Evolutionary conservation across 2,113 vertebrate species (phyloP), one percentile per base, ranked within the genome.

Genomic region (Vimba vimba): DNA sequence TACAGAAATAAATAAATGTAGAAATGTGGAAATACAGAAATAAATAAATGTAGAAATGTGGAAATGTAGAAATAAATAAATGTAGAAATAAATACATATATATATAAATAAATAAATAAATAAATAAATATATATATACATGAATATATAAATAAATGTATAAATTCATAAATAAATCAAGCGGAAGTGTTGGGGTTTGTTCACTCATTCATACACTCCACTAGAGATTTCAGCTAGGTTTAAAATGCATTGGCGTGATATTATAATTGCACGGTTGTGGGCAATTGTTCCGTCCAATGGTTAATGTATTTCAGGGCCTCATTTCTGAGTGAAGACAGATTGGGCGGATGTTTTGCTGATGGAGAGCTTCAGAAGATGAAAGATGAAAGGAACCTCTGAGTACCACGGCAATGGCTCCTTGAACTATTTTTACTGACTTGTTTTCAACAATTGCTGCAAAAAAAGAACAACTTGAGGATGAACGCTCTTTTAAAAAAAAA

Each of bases 381-480:
- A 93, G 92, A 94, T 94, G 91, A 94, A 94, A 95, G 92, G 90
- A 89, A 91, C 89, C 91, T 93, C 89, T 85, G 87, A 91, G 91
- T 91, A 92, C 69, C 27, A 59, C 91, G 91, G 90, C 91, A 90
- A 89, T 88, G 90, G 86, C 88, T 91, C 92, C 94, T 94, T 94
- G 90, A 93, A 94, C 91, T 91, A 90, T 93, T 94, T 93, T 91
- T 92, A 91, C 91, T 88, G 89, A 90, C 86, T 92, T 93, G 90
- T 94, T 94, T 93, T 91, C 81, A 82, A 87, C 88, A 91, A 94
- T 93, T 92, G 92, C 91, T 87, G 59, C 64, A 15, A 86, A 66
- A 45, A n/a, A 79, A 47, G 79, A 45, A 43, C 27, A 85, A 39
- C 57, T 23, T 12, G 43, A 27, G 43, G 21, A 87, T 69, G 39